A percentile compares a stretch with the other conserved stretches of the same genome.
Conservation (phyloP, 2,888 invertebrate genomes). For the Girardia tigrina region DNA sequence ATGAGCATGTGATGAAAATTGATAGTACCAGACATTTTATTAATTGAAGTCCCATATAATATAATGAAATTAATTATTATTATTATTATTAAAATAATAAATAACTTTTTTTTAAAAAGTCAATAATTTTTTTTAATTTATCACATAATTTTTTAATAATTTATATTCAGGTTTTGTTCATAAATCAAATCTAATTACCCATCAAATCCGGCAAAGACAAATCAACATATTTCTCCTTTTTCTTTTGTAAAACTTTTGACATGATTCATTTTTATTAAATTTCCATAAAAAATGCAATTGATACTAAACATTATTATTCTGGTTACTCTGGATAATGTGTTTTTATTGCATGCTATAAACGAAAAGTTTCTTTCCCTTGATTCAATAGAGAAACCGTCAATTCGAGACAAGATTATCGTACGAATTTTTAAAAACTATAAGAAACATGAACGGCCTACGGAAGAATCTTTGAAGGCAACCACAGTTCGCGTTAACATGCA, state of each 20-base stretch:
- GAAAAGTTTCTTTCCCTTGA: background rate
- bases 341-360: background rate
- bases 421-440: conserved; percentile 27
- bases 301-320: background rate
- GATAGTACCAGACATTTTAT: too few species aligned
- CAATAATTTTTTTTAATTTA: background rate
- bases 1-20: too few species aligned
- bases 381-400: background rate
- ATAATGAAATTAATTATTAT: too few species aligned
- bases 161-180: background rate
- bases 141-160: background rate
- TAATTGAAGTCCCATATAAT: too few species aligned
- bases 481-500: conserved; percentile 35
- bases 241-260: background rate
- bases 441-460: conserved; percentile 34
- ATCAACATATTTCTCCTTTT: background rate
- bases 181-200: background rate
- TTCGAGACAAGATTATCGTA: conserved; percentile 18
- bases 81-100: too few species aligned
- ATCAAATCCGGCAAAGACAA: background rate
- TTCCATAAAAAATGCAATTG: background rate
- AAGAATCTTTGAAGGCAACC: conserved; percentile 26
- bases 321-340: background rate
- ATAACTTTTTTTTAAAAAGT: too few species aligned
- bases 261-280: background rate